Conservation (phyloP, 2,797 vertebrate species). For the Scarus forsteni region DNA sequence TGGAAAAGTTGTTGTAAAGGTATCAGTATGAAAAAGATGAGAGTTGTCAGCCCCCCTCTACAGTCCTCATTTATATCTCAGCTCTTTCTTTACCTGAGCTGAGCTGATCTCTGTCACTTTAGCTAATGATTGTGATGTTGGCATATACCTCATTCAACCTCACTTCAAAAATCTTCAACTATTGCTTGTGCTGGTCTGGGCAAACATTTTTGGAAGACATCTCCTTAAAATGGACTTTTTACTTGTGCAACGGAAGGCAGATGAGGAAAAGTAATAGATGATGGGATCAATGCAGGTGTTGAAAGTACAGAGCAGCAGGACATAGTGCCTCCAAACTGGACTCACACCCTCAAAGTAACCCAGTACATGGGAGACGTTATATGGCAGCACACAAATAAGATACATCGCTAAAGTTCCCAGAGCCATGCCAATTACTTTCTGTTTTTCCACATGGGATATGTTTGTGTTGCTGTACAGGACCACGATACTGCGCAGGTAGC, state of each 20-base stretch:
- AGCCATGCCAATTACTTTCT: constrained; percentile 85
- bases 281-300: constrained; percentile 89
- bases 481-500: constrained; percentile 81
- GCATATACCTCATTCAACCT: too few relatives aligned
- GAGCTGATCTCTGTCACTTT: too few relatives aligned
- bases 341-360: constrained; percentile 71
- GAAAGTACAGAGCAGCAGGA: constrained; percentile 83
- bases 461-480: constrained; percentile 78
- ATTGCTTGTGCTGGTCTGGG: neutral
- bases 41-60: too few relatives aligned
- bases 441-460: constrained; percentile 78
- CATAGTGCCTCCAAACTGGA: constrained; percentile 80
- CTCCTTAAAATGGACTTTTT: constrained; percentile 55
- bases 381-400: constrained; percentile 86
- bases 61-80: too few relatives aligned
- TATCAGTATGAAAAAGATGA: too few relatives aligned
- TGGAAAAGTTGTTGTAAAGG: too few relatives aligned
- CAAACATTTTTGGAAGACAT: neutral
- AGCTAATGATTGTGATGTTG: too few relatives aligned
- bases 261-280: constrained; percentile 82
- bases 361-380: constrained; percentile 83
- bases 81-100: too few relatives aligned
- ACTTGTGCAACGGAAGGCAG: constrained; percentile 56
- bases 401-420: constrained; percentile 84
- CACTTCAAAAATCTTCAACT: neutral